A percentile compares a stretch with the other conserved stretches of the same genome.
Evolutionary conservation across 1,140 invertebrate genomes (phyloP).

Genomic region (Platyscapa corneri): DNA sequence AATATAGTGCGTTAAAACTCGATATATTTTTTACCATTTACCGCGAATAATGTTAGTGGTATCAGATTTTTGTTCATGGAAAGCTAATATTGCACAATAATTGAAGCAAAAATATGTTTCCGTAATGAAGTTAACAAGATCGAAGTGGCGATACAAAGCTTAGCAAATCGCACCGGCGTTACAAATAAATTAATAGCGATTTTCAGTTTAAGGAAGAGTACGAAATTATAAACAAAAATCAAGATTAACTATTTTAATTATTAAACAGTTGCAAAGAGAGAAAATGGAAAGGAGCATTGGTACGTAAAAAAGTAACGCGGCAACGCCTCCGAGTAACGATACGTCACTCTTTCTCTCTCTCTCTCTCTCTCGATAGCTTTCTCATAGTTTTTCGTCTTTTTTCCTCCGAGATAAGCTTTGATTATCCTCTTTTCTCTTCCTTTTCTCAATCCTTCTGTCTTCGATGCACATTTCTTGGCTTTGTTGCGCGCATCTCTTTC

Average conservation of each 20-base stretch:
- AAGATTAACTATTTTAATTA: no score
- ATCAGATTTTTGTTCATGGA: neutral
- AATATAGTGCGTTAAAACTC: neutral
- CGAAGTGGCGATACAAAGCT: no score
- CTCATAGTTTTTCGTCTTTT: neutral
- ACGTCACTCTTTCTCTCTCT: conserved; percentile 51
- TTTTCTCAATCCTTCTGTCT: neutral
- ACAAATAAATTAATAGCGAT: neutral
- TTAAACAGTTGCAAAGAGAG: neutral
- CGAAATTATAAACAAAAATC: conserved; percentile 35
- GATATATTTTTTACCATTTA: neutral
- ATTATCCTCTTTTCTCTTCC: conserved; percentile 21
- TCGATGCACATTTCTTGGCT: neutral
- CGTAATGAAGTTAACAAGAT: neutral
- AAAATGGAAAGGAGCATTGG: neutral
- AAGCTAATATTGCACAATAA: neutral
- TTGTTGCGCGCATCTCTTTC: conserved; percentile 25
- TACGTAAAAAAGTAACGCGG: conserved; percentile 43
- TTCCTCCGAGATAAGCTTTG: neutral
- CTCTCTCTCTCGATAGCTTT: neutral
- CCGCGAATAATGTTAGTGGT: neutral
- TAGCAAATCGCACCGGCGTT: neutral
- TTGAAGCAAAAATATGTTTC: no score
- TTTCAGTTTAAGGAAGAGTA: neutral
- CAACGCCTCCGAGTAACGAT: conserved; percentile 58